Conservation (phyloP, 2,888 invertebrate genomes). For the Clanis bilineata region DNA sequence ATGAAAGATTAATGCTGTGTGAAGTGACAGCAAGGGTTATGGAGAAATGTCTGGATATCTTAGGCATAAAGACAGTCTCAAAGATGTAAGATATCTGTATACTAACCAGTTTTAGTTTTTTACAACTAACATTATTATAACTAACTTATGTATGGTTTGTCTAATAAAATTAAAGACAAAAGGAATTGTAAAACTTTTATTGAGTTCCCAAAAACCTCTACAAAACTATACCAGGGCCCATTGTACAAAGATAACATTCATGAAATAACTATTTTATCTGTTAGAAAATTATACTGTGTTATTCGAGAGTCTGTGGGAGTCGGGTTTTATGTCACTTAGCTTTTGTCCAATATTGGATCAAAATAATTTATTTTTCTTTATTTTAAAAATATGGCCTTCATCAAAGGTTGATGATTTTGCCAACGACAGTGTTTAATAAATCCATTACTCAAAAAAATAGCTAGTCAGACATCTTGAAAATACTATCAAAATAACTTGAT, state of each 20-base stretch:
- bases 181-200: conserved; percentile 58
- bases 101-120: conserved; percentile 11
- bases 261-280: conserved; percentile 37
- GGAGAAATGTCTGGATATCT: conserved; percentile 92
- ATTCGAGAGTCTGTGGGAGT: conserved; percentile 44
- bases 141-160: conserved; percentile 18
- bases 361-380: no score
- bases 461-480: no score
- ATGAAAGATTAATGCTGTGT: conserved; percentile 93
- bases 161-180: conserved; percentile 40
- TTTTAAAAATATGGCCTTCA: no score
- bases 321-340: conserved; percentile 25
- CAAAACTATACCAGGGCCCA: conserved; percentile 77
- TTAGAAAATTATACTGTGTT: conserved; percentile 41
- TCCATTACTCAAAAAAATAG: no score
- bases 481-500: no score
- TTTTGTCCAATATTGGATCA: no score
- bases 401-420: no score
- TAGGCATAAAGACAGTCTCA: conserved; percentile 95
- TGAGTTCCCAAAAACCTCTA: conserved; percentile 78
- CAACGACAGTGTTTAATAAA: no score
- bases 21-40: conserved; percentile 95
- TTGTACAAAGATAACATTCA: conserved; percentile 63
- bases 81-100: conserved; percentile 87
- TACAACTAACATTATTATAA: conserved; percentile 9